phyloP scores from a whole-genome alignment of 2,888 invertebrate genomes.

The Agrilus mali region DNA sequence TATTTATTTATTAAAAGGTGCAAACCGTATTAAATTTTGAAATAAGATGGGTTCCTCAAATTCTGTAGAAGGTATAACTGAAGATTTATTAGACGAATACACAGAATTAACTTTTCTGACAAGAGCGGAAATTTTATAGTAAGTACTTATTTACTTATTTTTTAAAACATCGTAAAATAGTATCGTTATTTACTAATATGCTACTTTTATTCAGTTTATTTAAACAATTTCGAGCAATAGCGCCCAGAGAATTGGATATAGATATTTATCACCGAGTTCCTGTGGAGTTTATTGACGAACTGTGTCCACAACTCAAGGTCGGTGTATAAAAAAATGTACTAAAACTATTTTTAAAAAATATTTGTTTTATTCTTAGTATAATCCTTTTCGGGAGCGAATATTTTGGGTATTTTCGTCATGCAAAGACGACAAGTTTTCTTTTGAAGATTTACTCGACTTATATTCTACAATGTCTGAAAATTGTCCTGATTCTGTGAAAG shows the following conservation, averaged over 20 bases:
- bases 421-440: slow-evolving; percentile 53
- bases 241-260: slow-evolving; percentile 32
- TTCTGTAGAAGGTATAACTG: slow-evolving; percentile 35
- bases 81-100: slow-evolving; percentile 48
- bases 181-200: slow-evolving; percentile 1
- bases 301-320: slow-evolving; percentile 56
- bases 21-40: too few species aligned
- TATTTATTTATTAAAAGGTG: too few species aligned
- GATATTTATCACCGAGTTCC: slow-evolving; percentile 40
- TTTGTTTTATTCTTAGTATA: slow-evolving; percentile 42
- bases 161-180: not conserved
- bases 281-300: slow-evolving; percentile 39
- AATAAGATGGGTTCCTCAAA: slow-evolving; percentile 38
- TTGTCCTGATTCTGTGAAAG: slow-evolving; percentile 59
- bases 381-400: slow-evolving; percentile 62
- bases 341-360: slow-evolving; percentile 6
- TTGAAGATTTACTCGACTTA: slow-evolving; percentile 67
- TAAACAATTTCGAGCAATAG: slow-evolving; percentile 42
- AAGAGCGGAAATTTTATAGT: slow-evolving; percentile 50
- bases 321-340: slow-evolving; percentile 8
- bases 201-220: slow-evolving; percentile 35
- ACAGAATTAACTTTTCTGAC: slow-evolving; percentile 45
- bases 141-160: slow-evolving; percentile 28
- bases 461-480: slow-evolving; percentile 63
- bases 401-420: slow-evolving; percentile 62